Base-by-base conservation (phyloP, 2,113 vertebrate genomes). In the Chamaea fasciata region DNA sequence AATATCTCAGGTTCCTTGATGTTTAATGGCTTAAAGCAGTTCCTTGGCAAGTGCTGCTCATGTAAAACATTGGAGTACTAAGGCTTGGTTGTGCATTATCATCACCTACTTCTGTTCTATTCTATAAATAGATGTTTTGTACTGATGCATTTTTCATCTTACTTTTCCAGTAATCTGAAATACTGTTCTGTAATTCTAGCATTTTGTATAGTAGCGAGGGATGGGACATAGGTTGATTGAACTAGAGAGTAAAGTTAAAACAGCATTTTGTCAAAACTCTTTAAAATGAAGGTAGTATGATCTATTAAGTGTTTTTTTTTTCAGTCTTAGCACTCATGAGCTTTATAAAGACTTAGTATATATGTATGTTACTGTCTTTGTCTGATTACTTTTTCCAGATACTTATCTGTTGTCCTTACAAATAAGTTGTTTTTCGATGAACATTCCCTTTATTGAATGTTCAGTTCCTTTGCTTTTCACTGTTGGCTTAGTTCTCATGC, bases 81-180 rank as follows among this genome's bases (percentile, higher is more conserved):
- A 60, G 85, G 84, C 33, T 79, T 84, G 65, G 22, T 63, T 0
- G 0, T 87, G 74, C 49, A 23, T 94, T 91, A 81, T 70, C 50
- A 59, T 96, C 84, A 94, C 65, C 70, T 96, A 3, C 74, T 84
- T 91, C 83, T 91, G 81, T 93, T 85, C 69, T 68, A 16, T 68
- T 70, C 82, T 76, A 84, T 87, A 87, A 95, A 92, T 73, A 85
- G 70, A 12, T 85, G 41, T 64, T 95, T 92, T 92, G 84, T 92
- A 76, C 78, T 85, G 67, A 69, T 87, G 75, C 17, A 13, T 92
- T 95, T 95, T 92, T 71, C 44, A 57, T 91, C 31, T 63, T 55
- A 12, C 11, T 80, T 91, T 79, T 89, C 31, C 42, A 59, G 59
- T 76, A 55, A 76, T 80, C 77, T 76, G 78, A 80, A 95, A 62